phyloP scores from a whole-genome alignment of 2,113 vertebrate genomes.

The Channa maculata region DNA sequence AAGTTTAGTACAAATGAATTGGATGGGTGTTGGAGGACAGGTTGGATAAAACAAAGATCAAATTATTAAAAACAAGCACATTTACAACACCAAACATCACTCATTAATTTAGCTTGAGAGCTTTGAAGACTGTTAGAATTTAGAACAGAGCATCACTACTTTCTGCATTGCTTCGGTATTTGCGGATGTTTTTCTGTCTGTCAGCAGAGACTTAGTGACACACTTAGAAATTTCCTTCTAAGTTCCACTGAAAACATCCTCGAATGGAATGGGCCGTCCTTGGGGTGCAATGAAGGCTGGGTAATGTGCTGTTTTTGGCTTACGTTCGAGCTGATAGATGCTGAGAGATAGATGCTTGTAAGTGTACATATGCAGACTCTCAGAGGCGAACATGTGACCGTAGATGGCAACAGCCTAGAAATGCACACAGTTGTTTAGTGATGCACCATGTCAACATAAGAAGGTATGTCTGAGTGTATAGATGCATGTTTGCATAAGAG shows the following conservation, averaged over 20 bases:
- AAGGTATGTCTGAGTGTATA: background rate
- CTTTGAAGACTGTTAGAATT: conserved; percentile 20
- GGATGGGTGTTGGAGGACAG: too few relatives aligned
- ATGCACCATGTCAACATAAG: background rate
- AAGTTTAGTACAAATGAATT: too few relatives aligned
- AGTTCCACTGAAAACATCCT: conserved; percentile 65
- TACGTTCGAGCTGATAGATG: conserved; percentile 20
- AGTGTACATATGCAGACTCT: conserved; percentile 24
- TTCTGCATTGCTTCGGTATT: conserved; percentile 24
- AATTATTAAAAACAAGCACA: background rate
- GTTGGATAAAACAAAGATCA: background rate
- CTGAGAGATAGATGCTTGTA: conserved; percentile 57
- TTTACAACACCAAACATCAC: too few relatives aligned
- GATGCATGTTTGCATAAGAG: background rate
- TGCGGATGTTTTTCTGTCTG: conserved; percentile 57
- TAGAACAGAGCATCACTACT: conserved; percentile 5
- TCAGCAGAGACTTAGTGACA: conserved; percentile 58
- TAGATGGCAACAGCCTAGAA: conserved; percentile 2
- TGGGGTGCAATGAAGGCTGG: conserved; percentile 61
- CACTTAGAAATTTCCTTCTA: conserved; percentile 65
- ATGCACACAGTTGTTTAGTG: background rate
- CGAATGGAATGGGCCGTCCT: conserved; percentile 52
- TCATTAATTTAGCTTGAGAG: conserved; percentile 5
- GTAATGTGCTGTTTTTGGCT: conserved; percentile 74
- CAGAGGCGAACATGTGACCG: conserved; percentile 21